phyloP scores from a whole-genome alignment of 2,797 vertebrate species.

The Buceros bicornis region DNA sequence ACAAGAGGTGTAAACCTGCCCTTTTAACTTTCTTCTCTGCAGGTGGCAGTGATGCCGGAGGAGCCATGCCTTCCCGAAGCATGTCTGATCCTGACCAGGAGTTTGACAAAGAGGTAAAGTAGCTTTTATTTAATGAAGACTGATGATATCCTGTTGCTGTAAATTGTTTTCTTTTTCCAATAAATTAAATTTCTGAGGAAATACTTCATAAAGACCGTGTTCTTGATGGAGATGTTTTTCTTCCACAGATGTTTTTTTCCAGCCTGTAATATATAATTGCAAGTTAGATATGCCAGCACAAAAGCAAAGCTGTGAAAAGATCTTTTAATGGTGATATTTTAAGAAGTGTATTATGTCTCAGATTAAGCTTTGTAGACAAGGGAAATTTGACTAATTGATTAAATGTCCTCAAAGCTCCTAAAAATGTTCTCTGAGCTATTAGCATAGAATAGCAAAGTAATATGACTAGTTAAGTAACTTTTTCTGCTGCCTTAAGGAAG shows the following conservation, averaged over 20 bases:
- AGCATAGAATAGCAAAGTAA: constrained; percentile 48
- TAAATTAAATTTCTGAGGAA: background rate
- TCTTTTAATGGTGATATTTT: constrained; percentile 29
- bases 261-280: background rate
- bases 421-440: constrained; percentile 58
- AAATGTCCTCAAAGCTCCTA: constrained; percentile 58
- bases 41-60: constrained; percentile 87
- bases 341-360: background rate
- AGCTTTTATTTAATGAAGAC: background rate
- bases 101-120: constrained; percentile 91
- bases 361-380: constrained; percentile 36
- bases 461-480: constrained; percentile 24
- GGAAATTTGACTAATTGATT: constrained; percentile 58
- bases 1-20: background rate
- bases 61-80: constrained; percentile 86
- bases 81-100: constrained; percentile 91
- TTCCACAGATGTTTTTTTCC: background rate
- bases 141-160: rapidly evolving
- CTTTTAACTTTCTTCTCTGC: background rate
- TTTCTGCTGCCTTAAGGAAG: constrained; percentile 46
- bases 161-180: background rate
- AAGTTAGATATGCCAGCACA: background rate
- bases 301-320: constrained; percentile 6
- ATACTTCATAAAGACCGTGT: background rate
- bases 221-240: constrained; percentile 8